phyloP scores from a whole-genome alignment of 2,113 vertebrate genomes.

The Bungarus multicinctus region DNA sequence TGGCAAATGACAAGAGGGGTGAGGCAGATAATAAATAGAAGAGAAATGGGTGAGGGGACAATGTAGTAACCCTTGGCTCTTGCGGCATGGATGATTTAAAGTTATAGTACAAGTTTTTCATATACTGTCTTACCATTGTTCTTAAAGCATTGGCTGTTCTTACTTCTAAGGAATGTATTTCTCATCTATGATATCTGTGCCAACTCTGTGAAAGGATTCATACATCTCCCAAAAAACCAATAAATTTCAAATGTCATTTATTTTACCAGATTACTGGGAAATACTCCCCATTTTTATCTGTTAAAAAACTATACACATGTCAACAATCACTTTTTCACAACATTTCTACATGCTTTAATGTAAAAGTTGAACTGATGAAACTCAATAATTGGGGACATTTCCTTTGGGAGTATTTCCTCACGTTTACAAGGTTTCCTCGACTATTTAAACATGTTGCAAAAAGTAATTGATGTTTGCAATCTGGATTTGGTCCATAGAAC shows the following conservation, averaged over 20 bases:
- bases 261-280: neutral
- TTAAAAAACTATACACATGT: neutral
- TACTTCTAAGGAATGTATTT: neutral
- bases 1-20: neutral
- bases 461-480: neutral
- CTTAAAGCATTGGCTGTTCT: neutral
- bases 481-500: neutral
- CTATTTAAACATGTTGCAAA: neutral
- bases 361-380: neutral
- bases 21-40: neutral
- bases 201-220: conserved; percentile 5
- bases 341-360: neutral
- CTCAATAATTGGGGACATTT: neutral
- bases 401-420: neutral
- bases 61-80: neutral
- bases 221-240: neutral
- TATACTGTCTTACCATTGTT: neutral
- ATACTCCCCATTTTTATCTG: neutral
- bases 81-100: neutral
- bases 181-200: neutral
- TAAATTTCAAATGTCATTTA: neutral
- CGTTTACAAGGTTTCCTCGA: neutral
- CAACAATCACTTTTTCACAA: neutral
- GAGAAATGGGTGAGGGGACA: neutral
- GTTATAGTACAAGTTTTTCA: neutral